Conservation (phyloP, 2,888 invertebrate genomes). For the Apoda limacodes region DNA sequence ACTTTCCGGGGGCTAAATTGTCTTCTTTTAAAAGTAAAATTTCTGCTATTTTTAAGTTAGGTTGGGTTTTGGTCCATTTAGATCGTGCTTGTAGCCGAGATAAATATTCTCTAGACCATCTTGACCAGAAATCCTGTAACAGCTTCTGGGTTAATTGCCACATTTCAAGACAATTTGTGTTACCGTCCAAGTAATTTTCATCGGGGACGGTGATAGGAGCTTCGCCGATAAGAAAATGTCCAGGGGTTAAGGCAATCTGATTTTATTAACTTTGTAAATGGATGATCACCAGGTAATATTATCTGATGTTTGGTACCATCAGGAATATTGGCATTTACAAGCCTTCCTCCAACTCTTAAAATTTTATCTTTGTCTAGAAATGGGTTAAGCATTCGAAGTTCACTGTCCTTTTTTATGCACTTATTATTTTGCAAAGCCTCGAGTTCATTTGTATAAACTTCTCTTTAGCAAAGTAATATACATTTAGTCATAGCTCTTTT, state of each 20-base stretch:
- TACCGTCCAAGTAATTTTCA: conserved; percentile 4
- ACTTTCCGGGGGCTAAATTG: conserved; percentile 16
- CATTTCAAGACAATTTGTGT: conserved; percentile 11
- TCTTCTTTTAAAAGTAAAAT: conserved; percentile 17
- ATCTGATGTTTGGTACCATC: conserved; percentile 11
- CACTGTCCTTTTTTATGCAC: too few relatives aligned
- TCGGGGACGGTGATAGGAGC: conserved; percentile 13
- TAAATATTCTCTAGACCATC: too few relatives aligned
- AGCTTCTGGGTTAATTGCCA: conserved; percentile 22
- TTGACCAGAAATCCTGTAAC: conserved; percentile 23
- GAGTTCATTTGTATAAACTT: too few relatives aligned
- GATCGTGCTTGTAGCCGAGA: conserved; percentile 16
- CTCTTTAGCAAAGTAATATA: too few relatives aligned
- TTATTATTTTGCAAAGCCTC: too few relatives aligned
- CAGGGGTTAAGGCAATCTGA: conserved; percentile 1
- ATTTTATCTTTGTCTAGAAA: too few relatives aligned
- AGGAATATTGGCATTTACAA: conserved; percentile 12
- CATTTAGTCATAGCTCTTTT: too few relatives aligned
- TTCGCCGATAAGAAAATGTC: conserved; percentile 14
- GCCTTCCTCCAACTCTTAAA: conserved; percentile 15
- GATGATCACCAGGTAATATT: conserved; percentile 9
- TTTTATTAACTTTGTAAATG: conserved; percentile 13
- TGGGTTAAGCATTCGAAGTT: conserved; percentile 6
- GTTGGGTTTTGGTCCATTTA: conserved; percentile 18
- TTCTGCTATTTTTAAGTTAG: conserved; percentile 16